Evolutionary conservation across 1,140 invertebrate genomes (phyloP).

Genomic region (Meloidogyne floridensis): DNA sequence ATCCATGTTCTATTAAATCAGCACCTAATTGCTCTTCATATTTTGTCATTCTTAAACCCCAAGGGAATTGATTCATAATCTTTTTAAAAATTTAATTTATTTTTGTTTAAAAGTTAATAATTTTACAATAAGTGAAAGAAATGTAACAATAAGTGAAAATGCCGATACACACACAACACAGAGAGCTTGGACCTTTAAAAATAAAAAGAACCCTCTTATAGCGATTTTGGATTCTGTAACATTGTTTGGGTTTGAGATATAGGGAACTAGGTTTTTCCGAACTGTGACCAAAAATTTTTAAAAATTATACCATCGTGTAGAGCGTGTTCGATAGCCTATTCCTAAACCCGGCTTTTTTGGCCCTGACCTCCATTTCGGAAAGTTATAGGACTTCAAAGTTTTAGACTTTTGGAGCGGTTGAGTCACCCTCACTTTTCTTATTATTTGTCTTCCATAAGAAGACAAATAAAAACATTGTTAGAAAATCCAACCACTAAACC

Average conservation of each 20-base stretch:
- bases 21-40: constrained; percentile 83
- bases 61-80: constrained; percentile 77
- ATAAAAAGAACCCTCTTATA: neutral
- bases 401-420: too few relatives aligned
- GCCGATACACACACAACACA: constrained; percentile 35
- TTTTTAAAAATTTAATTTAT: constrained; percentile 53
- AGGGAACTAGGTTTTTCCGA: too few relatives aligned
- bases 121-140: constrained; percentile 44
- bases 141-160: constrained; percentile 44
- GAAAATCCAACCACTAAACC: neutral
- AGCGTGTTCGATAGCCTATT: too few relatives aligned
- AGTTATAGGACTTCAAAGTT: too few relatives aligned
- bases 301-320: too few relatives aligned
- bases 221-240: too few relatives aligned
- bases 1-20: constrained; percentile 82
- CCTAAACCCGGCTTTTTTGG: too few relatives aligned
- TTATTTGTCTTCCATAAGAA: too few relatives aligned
- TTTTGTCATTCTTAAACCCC: constrained; percentile 78
- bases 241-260: too few relatives aligned
- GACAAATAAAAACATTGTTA: neutral
- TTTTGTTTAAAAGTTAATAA: constrained; percentile 7
- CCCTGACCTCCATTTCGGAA: too few relatives aligned
- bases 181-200: constrained; percentile 41
- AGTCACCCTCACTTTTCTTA: too few relatives aligned
- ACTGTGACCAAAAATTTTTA: too few relatives aligned